Base-by-base conservation (phyloP, 1,140 invertebrate species). In the Camponotus pennsylvanicus region DNA sequence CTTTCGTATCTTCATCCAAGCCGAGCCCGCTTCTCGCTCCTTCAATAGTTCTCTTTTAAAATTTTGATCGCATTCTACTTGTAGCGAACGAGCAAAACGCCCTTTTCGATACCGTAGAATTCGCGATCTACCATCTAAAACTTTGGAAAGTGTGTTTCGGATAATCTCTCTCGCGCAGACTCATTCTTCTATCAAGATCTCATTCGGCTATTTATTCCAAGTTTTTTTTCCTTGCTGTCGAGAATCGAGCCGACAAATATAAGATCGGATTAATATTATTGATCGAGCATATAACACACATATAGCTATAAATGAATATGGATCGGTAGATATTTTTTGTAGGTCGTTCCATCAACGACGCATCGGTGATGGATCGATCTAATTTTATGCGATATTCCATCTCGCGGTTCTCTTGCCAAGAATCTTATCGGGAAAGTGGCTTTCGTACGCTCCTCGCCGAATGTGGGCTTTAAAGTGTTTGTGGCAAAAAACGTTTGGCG, bases 301-400 rank as follows among this genome's bases (percentile, higher is more conserved):
- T 3, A 63, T 55, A 40, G 69, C 27, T 63, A 61, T 73, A 83
- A 75, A 63, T 61, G 57, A 83, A 83, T 83, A 75, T 40, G 40
- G 79, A 83, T 83, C 27, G 69, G 15, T 4, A 9, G 52, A 42
- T 63, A 4, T 67, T 82, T 82, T 34, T 69, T n/a, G 6, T 21
- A 13, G 27, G n/a, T 3, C 15, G 42, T 64, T 52, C 45, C 49
- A 57, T 63, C 80, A 40, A 40, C 18, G 32, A 45, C 49, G 71
- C 49, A 61, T 59, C 73, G 40, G 37, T 85, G 82, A 78, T 85
- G 49, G 63, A 77, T 85, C 73, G 73, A 85, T 76, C 61, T 85
- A 77, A 85, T 85, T 67, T 76, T 63, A 78, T 52, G 73, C 59
- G 82, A 85, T 78, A 66, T 85, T 78, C 71, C 42, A 76, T 67